These are phyloP conservation scores for Takifugu ocellatus DNA, from an alignment of 2,797 vertebrate species.

Conservation along the genomic window DNA sequence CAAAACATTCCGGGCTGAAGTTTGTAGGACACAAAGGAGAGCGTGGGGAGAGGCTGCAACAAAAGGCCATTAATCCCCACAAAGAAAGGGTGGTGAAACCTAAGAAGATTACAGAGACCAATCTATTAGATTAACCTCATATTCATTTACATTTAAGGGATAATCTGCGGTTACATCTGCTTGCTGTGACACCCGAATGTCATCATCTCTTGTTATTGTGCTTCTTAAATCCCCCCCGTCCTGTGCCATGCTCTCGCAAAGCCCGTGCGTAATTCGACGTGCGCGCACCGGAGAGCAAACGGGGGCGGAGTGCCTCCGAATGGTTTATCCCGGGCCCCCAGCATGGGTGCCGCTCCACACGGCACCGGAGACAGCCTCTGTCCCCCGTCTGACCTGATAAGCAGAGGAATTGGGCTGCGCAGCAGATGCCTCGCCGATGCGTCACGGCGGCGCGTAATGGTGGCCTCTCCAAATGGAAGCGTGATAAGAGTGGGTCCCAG, in stretches of 20 bases:
- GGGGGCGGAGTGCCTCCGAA: constrained; percentile 27
- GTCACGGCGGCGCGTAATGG: constrained; percentile 40
- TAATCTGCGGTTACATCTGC: constrained; percentile 67
- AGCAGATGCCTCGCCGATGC: constrained; percentile 30
- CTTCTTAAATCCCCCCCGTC: constrained; percentile 38
- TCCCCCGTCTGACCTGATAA: constrained; percentile 59
- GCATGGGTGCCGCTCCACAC: constrained; percentile 28
- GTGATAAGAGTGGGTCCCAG: background rate
- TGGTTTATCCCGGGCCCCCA: constrained; percentile 36
- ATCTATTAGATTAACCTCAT: constrained; percentile 63
- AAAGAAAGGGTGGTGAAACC: constrained; percentile 39
- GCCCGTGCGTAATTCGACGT: constrained; percentile 55
- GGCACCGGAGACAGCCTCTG: constrained; percentile 50
- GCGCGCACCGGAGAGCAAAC: constrained; percentile 23
- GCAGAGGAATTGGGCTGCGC: constrained; percentile 7
- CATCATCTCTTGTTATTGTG: constrained; percentile 64
- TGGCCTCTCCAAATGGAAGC: constrained; percentile 16
- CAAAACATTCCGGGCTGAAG: constrained; percentile 7
- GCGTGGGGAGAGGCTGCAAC: constrained; percentile 26
- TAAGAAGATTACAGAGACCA: constrained; percentile 57
- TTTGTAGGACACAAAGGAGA: constrained; percentile 13
- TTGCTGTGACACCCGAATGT: constrained; percentile 56
- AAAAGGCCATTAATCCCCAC: constrained; percentile 53
- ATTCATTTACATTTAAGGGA: constrained; percentile 62
- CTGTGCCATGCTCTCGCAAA: constrained; percentile 40